Conservation (phyloP, 2,888 invertebrate species). For the Cynaeus angustus region DNA sequence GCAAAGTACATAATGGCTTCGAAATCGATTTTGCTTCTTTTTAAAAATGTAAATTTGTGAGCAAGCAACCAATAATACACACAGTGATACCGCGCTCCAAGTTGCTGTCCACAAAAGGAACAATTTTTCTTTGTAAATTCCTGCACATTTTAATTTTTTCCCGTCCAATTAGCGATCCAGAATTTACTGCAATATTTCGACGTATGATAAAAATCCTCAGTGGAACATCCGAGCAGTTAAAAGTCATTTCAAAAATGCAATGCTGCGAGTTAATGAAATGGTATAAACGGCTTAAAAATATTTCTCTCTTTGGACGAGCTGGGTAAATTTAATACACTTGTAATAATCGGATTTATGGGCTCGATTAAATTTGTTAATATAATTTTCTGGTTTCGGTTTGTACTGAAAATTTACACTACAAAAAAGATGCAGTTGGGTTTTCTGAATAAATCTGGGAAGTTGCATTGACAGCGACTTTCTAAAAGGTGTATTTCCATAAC, state of each 20-base stretch:
- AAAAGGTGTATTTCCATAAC: constrained; percentile 28
- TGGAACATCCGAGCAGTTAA: background rate
- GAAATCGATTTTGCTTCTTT: no score
- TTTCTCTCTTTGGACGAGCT: background rate
- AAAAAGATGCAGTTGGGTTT: background rate
- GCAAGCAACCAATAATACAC: no score
- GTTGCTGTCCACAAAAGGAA: no score
- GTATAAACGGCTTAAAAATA: constrained; percentile 15
- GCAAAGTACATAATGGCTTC: no score
- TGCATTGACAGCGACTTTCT: constrained; percentile 15
- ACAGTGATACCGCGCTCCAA: no score
- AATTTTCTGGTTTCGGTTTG: background rate
- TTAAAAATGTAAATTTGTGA: no score
- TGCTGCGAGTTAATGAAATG: constrained; percentile 17
- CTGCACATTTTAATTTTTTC: background rate
- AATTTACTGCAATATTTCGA: background rate
- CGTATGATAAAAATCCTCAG: constrained; percentile 2
- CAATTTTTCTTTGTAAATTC: no score
- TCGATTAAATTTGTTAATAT: background rate
- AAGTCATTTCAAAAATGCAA: constrained; percentile 5
- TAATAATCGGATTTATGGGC: background rate
- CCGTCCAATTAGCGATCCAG: constrained; percentile 1
- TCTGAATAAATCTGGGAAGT: constrained; percentile 6
- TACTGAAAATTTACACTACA: background rate
- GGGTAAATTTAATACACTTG: constrained; percentile 2